Base-by-base conservation (phyloP, 2,113 vertebrate species). In the Pristiophorus japonicus region DNA sequence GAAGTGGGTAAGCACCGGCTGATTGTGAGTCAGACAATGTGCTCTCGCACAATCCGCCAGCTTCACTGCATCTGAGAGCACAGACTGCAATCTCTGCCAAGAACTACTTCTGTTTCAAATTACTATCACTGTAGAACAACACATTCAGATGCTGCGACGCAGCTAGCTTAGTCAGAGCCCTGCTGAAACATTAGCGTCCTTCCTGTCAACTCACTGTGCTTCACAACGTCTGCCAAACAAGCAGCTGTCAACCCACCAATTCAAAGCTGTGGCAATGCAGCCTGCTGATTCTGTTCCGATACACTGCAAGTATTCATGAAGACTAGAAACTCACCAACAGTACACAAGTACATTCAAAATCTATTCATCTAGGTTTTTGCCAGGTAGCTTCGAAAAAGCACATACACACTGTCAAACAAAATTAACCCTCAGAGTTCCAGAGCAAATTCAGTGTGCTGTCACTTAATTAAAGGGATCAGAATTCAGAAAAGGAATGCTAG, bases 151-250 rank as follows among this genome's bases (percentile, higher is more conserved):
- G 93, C 93, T 94, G 93, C 93, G 66, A 94, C 93, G 93, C 93
- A 94, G 93, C 93, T 70, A 94, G 93, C 93, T 94, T 94, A 94
- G 93, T 94, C 93, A 94, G 93, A 94, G 93, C 93, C 93, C 93
- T 94, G 93, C 93, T 94, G 93, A 94, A 94, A 94, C 93, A 94
- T 94, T 94, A 94, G 93, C 93, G 93, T 94, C 93, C 93, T 94
- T 94, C 93, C 93, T 94, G 93, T 94, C 93, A 94, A 94, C 93
- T 94, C 93, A 94, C 93, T 94, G 93, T 63, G 93, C 93, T 94
- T 94, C 93, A 70, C 93, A 94, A 94, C 66, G 66, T 70, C 66
- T 94, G 93, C 93, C 93, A 94, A 94, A 73, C 42, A 70, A 94
- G 93, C 93, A 94, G 93, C 93, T 94, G 93, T 94, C 93, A 94